Percentiles rank a stretch among this genome's conserved stretches.
Evolutionary conservation across 2,888 invertebrate species (phyloP).

Genomic region (Stenoptilia bipunctidactyla): DNA sequence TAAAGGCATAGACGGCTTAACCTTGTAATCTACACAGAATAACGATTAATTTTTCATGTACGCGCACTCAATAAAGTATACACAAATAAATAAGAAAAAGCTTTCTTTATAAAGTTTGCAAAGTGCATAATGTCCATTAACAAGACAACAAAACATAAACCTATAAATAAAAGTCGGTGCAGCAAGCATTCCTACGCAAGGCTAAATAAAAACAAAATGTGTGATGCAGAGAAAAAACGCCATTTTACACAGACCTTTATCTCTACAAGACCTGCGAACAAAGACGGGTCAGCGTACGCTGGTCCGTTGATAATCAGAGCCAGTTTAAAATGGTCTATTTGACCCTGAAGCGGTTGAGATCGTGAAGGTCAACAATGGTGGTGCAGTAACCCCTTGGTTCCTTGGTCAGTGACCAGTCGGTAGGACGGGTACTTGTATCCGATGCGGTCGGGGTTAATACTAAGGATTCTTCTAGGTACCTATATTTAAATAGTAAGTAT

Average conservation of each 20-base stretch:
- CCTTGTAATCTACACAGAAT: no score
- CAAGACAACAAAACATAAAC: conserved; percentile 11
- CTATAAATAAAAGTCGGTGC: conserved; percentile 47
- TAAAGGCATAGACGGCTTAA: no score
- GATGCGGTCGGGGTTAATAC: no score
- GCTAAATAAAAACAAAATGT: conserved; percentile 63
- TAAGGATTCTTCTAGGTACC: no score
- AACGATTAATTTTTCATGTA: no score
- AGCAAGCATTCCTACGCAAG: conserved; percentile 54
- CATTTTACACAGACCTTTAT: conserved; percentile 30
- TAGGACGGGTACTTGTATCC: no score
- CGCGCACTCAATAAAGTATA: no score
- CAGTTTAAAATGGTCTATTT: conserved; percentile 1
- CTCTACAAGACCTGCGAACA: not conserved
- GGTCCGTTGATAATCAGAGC: not conserved
- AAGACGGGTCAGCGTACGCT: not conserved
- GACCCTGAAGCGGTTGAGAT: conserved; percentile 11
- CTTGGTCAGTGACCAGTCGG: conserved; percentile 63
- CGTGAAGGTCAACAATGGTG: conserved; percentile 32
- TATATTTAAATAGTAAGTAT: no score
- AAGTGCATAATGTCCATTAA: not conserved
- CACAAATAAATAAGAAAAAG: no score
- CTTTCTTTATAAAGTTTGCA: no score
- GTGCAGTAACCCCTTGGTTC: conserved; percentile 66
- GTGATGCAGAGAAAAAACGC: conserved; percentile 58